These are phyloP conservation scores for Cheilosia vernalis DNA, from an alignment of 2,888 invertebrate genomes.

Conservation along the genomic window DNA sequence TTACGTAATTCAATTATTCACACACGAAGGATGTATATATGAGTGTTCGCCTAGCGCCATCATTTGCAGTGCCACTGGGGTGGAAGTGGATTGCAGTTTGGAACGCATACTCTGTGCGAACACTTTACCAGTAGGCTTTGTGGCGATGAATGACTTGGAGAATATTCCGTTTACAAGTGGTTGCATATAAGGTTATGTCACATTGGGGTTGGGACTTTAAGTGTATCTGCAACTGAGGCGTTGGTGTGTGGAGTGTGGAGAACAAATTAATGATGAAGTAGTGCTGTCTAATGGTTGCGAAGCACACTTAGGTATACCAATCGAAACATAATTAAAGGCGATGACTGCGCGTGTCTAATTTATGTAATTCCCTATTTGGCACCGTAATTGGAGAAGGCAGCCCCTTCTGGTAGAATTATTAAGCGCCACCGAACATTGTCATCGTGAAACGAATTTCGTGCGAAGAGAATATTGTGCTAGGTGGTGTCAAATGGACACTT, in stretches of 20 bases:
- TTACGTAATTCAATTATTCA: no score
- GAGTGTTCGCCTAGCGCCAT: neutral
- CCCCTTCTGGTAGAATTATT: neutral
- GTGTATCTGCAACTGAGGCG: neutral
- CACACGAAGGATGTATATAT: no score
- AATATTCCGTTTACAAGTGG: neutral
- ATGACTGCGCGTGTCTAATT: constrained; percentile 9
- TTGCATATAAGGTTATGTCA: constrained; percentile 1
- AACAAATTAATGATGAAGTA: neutral
- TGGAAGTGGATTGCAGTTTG: constrained; percentile 10
- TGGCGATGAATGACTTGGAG: constrained; percentile 7
- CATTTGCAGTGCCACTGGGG: constrained; percentile 3
- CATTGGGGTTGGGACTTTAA: neutral
- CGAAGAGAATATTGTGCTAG: neutral
- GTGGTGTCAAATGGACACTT: no score
- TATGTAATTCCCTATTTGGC: constrained; percentile 1
- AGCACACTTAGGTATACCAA: constrained; percentile 1
- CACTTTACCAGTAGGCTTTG: neutral
- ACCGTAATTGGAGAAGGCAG: constrained; percentile 6
- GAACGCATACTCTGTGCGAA: neutral
- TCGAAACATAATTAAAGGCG: constrained; percentile 15
- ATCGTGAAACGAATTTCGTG: neutral
- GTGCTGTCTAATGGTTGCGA: neutral
- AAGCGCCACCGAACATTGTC: neutral
- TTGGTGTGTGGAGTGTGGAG: neutral